Evolutionary conservation across 2,797 vertebrate genomes (phyloP).

Genomic region (Leptoclinus maculatus): DNA sequence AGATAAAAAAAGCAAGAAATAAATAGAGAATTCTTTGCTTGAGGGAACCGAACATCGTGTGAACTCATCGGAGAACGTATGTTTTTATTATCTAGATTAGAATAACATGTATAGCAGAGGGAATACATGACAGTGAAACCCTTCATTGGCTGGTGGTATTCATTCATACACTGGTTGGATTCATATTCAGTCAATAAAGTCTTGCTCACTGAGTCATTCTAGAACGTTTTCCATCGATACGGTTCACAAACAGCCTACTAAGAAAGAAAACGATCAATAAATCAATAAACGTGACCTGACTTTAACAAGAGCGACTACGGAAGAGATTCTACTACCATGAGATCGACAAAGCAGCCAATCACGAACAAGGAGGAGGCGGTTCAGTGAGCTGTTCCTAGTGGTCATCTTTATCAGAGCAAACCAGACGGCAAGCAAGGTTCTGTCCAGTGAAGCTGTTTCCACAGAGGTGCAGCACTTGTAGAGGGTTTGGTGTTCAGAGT

Average conservation of each 20-base stretch:
- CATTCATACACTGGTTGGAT: background rate
- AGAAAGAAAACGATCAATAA: background rate
- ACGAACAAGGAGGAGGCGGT: background rate
- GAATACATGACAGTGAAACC: background rate
- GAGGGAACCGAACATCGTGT: constrained; percentile 21
- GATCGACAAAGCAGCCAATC: background rate
- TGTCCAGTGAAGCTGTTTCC: no score
- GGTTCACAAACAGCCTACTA: background rate
- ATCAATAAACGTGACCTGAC: background rate
- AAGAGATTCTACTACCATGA: background rate
- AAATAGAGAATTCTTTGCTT: constrained; percentile 1
- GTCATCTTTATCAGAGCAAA: background rate
- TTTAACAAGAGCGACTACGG: background rate
- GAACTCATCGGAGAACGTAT: constrained; percentile 7
- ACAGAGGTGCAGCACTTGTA: no score
- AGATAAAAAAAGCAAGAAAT: constrained; percentile 5
- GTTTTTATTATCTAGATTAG: constrained; percentile 11
- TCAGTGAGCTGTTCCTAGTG: background rate
- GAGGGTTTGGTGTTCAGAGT: no score
- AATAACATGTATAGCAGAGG: background rate
- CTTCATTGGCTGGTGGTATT: background rate
- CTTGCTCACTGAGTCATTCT: background rate
- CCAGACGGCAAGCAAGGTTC: no score
- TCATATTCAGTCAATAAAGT: no score
- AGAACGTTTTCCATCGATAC: background rate